phyloP scores from a whole-genome alignment of 2,113 vertebrate species.

The Rhinogobius similis region DNA sequence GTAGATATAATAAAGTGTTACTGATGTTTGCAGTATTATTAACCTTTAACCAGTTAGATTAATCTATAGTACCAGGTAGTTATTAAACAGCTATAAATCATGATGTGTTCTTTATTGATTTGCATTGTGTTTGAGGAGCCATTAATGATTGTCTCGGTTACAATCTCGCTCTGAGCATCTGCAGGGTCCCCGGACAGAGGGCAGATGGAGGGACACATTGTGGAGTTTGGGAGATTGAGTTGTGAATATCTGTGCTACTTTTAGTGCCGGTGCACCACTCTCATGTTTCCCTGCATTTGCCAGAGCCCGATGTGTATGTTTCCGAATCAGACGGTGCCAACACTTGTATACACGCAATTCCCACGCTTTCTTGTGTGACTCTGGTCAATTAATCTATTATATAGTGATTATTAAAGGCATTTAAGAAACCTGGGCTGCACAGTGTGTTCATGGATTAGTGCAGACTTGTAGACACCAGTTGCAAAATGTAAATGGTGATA shows the following conservation, averaged over 20 bases:
- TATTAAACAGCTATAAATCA: neutral
- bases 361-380: conserved; percentile 51
- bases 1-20: no score
- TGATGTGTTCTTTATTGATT: neutral
- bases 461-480: neutral
- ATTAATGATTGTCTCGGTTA: neutral
- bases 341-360: conserved; percentile 63
- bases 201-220: conserved; percentile 52
- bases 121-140: neutral
- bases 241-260: conserved; percentile 77
- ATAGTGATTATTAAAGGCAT: neutral
- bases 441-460: no score
- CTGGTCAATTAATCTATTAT: conserved; percentile 32
- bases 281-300: conserved; percentile 70
- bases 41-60: no score
- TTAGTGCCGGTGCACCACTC: conserved; percentile 66
- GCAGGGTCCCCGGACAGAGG: conserved; percentile 28
- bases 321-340: conserved; percentile 58
- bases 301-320: conserved; percentile 61
- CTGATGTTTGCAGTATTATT: no score
- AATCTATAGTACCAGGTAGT: neutral
- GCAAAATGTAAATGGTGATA: neutral
- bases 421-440: neutral
- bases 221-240: conserved; percentile 61
- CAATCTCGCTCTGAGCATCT: conserved; percentile 18